These are phyloP conservation scores for Apantesis nais DNA, from an alignment of 2,888 invertebrate species.

Conservation along the genomic window DNA sequence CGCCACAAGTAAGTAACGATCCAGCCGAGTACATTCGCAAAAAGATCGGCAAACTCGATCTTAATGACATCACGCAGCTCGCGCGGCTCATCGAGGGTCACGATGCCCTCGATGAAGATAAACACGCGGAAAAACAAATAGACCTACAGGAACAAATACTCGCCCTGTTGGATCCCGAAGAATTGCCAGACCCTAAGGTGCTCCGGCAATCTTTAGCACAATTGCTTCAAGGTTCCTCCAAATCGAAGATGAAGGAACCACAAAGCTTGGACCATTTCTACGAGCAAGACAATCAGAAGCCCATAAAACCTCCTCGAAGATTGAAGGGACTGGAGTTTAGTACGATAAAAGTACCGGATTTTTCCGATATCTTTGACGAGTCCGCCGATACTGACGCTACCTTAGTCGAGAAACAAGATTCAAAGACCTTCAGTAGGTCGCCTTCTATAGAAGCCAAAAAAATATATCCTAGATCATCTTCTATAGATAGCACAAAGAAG, in stretches of 20 bases:
- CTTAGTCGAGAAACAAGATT: conserved; percentile 48
- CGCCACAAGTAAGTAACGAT: conserved; percentile 79
- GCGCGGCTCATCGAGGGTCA: conserved; percentile 76
- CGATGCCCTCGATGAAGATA: conserved; percentile 54
- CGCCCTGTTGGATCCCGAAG: conserved; percentile 71
- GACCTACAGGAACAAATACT: conserved; percentile 75
- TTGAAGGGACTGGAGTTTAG: conserved; percentile 69
- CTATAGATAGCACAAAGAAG: conserved; percentile 46
- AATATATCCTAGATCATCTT: conserved; percentile 42
- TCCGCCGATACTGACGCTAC: conserved; percentile 69
- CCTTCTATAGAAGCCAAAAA: conserved; percentile 44
- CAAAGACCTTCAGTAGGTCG: conserved; percentile 41
- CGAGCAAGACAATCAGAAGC: conserved; percentile 54
- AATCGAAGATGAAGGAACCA: conserved; percentile 55
- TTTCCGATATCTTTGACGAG: conserved; percentile 57
- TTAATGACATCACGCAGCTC: conserved; percentile 73
- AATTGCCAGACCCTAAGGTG: conserved; percentile 66
- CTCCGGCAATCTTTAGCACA: conserved; percentile 66
- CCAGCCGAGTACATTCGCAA: conserved; percentile 72
- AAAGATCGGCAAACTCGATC: conserved; percentile 74
- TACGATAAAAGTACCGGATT: conserved; percentile 58
- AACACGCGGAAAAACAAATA: conserved; percentile 61
- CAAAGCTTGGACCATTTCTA: conserved; percentile 63
- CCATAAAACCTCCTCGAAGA: conserved; percentile 60
- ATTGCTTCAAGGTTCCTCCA: conserved; percentile 65